Evolutionary conservation across 2,113 vertebrate species (phyloP), one percentile per base, ranked within the genome.

Genomic region (Sinocyclocheilus maitianheensis): DNA sequence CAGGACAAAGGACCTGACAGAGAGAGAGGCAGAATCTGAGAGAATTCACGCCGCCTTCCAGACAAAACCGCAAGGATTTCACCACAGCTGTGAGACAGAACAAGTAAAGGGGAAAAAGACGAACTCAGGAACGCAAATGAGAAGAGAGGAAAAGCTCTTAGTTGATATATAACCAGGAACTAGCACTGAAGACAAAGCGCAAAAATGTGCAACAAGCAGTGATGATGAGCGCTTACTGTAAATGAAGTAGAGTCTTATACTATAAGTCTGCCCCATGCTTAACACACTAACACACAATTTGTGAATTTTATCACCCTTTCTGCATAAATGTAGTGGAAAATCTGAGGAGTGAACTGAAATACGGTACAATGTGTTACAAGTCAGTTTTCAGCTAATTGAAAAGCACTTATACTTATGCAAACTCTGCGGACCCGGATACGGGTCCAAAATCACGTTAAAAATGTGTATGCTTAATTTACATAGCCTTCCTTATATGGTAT

Each of bases 1-100:
- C 77, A 78, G 90, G 86, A 91, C 82, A 88, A 91, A 91, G 72
- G 88, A 90, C 34, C 37, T 89, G 87, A 89, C 89, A 89, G 81
- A 79, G 74, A 86, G 86, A 86, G 86, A 88, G 81, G 72, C 81
- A 83, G 60, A 81, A 58, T 69, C 24, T 1, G 16, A n/a, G 77
- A 86, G 77, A 74, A 65, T 74, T 84, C 67, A 60, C 14, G 80
- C 72, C 67, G 75, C 83, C 79, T 88, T 34, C 78, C 22, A 83
- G 84, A 88, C 77, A 69, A 83, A 85, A 80, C 26, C 2, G 67
- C 60, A 12, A 40, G 77, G 84, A 79, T 87, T 88, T 90, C 72
- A 78, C 43, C 11, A 3, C 22, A 87, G 65, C 78, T 76, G 60
- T 11, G 60, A 12, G 46, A 48, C 46, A 48, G 11, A 48, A 3